Evolutionary conservation across 2,113 vertebrate species (phyloP).

Genomic region (Tamias sibiricus): DNA sequence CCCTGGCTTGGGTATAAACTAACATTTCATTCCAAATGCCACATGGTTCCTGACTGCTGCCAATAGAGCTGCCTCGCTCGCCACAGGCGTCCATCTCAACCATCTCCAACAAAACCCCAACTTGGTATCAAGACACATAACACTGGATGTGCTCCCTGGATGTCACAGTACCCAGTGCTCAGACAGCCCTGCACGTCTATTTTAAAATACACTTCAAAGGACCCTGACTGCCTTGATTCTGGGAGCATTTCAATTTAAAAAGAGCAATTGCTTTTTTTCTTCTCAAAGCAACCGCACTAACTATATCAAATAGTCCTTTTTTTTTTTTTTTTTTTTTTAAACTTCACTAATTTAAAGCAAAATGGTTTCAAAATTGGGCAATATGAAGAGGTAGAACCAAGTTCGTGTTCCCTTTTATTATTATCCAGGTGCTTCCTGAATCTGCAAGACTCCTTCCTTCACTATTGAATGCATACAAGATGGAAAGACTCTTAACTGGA

Average conservation of each 20-base stretch:
- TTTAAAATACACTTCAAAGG: constrained; percentile 61
- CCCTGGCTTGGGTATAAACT: not conserved
- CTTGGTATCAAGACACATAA: not conserved
- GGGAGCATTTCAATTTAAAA: constrained; percentile 30
- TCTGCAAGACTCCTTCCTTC: not conserved
- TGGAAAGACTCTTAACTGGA: not conserved
- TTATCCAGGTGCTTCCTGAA: not conserved
- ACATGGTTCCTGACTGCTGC: not conserved
- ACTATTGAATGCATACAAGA: not conserved
- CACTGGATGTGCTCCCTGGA: not conserved
- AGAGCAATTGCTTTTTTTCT: constrained; percentile 1
- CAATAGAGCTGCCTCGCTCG: not conserved
- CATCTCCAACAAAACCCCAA: not conserved
- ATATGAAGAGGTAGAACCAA: not conserved
- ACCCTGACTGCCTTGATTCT: constrained; percentile 29
- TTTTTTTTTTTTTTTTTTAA: not conserved
- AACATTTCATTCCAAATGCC: not conserved
- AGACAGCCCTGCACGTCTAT: rapidly evolving
- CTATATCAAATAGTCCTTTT: constrained; percentile 38
- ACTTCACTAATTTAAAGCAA: constrained; percentile 19
- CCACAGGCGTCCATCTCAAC: not conserved
- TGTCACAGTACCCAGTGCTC: not conserved
- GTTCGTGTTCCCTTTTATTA: not conserved
- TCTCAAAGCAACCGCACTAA: constrained; percentile 33
- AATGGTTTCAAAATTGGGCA: not conserved